These are phyloP conservation scores for Lottia gigantea DNA, from an alignment of 2,888 invertebrate genomes.

Conservation along the genomic window DNA sequence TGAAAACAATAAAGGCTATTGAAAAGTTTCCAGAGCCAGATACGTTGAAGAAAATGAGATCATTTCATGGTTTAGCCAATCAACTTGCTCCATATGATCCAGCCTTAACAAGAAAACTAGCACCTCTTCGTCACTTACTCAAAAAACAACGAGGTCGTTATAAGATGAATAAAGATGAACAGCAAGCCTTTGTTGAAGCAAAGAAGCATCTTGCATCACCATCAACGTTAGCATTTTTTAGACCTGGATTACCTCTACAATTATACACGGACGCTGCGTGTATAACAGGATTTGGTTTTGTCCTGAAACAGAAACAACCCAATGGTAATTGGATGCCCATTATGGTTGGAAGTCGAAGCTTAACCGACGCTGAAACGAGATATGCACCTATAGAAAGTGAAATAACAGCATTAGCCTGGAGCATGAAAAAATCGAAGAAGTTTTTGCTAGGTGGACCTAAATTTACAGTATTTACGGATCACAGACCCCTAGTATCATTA, in stretches of 20 bases:
- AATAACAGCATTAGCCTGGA: constrained; percentile 3
- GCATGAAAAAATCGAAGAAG: background rate
- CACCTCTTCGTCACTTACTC: background rate
- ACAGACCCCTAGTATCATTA: background rate
- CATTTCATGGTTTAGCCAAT: background rate
- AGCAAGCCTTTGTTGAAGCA: background rate
- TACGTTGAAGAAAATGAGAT: background rate
- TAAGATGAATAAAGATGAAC: background rate
- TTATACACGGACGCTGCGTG: background rate
- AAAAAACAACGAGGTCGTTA: background rate
- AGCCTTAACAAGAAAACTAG: background rate
- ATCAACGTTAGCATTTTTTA: background rate
- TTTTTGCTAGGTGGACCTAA: background rate
- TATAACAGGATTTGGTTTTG: background rate
- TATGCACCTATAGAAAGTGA: no score
- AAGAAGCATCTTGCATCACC: background rate
- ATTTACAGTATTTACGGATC: background rate
- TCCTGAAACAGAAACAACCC: background rate
- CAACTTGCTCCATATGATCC: background rate
- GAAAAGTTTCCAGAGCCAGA: background rate
- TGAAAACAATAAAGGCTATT: background rate
- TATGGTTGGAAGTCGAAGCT: background rate
- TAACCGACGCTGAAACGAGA: background rate
- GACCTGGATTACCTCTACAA: background rate
- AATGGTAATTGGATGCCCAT: background rate